A percentile compares a stretch with the other conserved stretches of the same genome.
Conservation (phyloP, 1,140 invertebrate species). For the Arion vulgaris region DNA sequence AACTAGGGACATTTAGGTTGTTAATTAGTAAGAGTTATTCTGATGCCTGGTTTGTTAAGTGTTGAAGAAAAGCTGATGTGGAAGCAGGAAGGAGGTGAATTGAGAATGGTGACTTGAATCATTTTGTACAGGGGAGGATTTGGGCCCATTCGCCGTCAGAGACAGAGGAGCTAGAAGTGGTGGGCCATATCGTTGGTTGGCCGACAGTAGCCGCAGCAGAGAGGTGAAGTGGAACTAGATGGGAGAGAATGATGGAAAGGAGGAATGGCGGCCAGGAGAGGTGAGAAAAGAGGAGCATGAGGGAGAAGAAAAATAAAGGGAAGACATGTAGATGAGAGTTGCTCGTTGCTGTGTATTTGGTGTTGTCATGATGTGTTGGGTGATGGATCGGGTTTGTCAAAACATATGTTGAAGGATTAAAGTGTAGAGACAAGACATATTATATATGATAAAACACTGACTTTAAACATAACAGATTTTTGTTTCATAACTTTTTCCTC, state of each 20-base stretch:
- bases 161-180: not conserved
- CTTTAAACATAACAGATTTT: too few relatives aligned
- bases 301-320: not conserved
- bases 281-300: not conserved
- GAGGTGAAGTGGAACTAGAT: conserved; percentile 6
- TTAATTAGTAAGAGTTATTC: too few relatives aligned
- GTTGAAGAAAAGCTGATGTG: not conserved
- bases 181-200: not conserved
- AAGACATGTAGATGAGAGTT: not conserved
- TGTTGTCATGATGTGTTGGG: too few relatives aligned
- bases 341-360: too few relatives aligned
- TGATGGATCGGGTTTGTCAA: too few relatives aligned
- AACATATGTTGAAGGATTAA: too few relatives aligned
- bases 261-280: not conserved
- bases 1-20: too few relatives aligned
- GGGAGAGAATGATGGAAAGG: not conserved
- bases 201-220: not conserved
- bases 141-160: not conserved
- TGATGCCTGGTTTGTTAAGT: too few relatives aligned
- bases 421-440: too few relatives aligned
- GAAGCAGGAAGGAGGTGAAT: conserved; percentile 2
- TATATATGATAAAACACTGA: too few relatives aligned
- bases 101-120: conserved; percentile 10
- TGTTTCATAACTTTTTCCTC: too few relatives aligned
- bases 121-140: conserved; percentile 10